Evolutionary conservation across 2,113 vertebrate genomes (phyloP).

Genomic region (Callipepla squamata): DNA sequence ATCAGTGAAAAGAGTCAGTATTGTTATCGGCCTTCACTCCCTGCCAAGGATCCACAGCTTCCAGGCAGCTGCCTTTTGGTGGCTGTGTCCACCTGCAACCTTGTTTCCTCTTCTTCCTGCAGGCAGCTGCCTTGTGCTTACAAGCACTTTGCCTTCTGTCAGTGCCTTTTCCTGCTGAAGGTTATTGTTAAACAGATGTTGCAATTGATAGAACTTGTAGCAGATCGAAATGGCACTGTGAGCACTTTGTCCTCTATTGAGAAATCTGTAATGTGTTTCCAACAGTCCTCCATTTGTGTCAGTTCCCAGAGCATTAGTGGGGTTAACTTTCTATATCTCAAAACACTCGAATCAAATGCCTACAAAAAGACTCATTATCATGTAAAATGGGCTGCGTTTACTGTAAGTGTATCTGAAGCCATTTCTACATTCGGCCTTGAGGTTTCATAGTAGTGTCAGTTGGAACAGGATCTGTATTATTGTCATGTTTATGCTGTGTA

Average conservation of each 20-base stretch:
- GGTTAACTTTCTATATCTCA: neutral
- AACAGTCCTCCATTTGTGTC: neutral
- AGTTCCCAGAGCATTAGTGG: neutral
- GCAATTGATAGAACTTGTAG: neutral
- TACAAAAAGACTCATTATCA: too few relatives aligned
- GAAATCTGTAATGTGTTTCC: neutral
- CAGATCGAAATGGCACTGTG: neutral
- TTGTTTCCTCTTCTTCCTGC: neutral
- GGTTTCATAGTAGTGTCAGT: neutral
- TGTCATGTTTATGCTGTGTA: neutral
- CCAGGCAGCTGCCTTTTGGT: neutral
- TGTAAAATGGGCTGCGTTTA: neutral
- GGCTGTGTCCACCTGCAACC: neutral
- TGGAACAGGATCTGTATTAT: neutral
- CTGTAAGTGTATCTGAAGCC: neutral
- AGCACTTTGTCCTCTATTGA: neutral
- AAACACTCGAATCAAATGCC: neutral
- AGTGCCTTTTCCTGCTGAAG: neutral
- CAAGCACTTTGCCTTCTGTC: neutral
- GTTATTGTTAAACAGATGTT: neutral
- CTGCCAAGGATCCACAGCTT: neutral
- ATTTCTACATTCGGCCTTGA: neutral
- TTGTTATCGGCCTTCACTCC: neutral
- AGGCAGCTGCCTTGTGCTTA: neutral
- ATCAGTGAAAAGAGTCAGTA: neutral